A percentile compares a stretch with the other conserved stretches of the same genome.
Evolutionary conservation across 1,140 invertebrate species (phyloP).

Genomic region (Panagrolaimus sp.): DNA sequence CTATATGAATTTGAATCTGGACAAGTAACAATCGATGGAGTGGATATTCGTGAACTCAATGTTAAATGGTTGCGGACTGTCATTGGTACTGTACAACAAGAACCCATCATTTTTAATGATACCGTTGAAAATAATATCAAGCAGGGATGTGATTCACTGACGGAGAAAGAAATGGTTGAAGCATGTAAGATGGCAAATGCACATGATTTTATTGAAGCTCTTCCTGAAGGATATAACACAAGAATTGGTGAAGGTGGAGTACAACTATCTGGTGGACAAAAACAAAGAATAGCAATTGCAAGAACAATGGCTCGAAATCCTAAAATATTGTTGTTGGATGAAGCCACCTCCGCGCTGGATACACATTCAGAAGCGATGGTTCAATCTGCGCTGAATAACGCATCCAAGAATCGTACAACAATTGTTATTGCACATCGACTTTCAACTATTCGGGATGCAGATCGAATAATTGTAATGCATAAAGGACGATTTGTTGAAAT

Average conservation of each 20-base stretch:
- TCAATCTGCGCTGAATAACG: constrained; percentile 35
- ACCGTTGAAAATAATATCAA: constrained; percentile 42
- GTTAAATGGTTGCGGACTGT: constrained; percentile 24
- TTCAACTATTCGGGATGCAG: constrained; percentile 58
- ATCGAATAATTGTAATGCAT: constrained; percentile 58
- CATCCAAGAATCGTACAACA: constrained; percentile 36
- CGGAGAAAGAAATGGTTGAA: constrained; percentile 40
- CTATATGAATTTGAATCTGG: constrained; percentile 31
- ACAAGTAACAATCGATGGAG: constrained; percentile 38
- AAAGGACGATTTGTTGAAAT: constrained; percentile 58
- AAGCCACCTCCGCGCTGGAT: constrained; percentile 62
- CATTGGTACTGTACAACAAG: constrained; percentile 45
- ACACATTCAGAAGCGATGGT: constrained; percentile 58
- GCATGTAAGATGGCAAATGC: constrained; percentile 50
- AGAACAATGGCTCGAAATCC: constrained; percentile 52
- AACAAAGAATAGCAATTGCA: constrained; percentile 30
- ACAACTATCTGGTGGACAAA: constrained; percentile 31
- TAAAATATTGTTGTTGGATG: constrained; percentile 61
- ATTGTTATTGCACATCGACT: constrained; percentile 62
- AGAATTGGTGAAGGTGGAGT: constrained; percentile 41
- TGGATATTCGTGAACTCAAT: constrained; percentile 38
- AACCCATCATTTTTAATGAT: constrained; percentile 43
- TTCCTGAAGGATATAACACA: constrained; percentile 30
- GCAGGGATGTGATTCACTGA: constrained; percentile 31
- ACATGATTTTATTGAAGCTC: constrained; percentile 49